Conservation (phyloP, 2,888 invertebrate genomes). For the Tryphoninae sp. region DNA sequence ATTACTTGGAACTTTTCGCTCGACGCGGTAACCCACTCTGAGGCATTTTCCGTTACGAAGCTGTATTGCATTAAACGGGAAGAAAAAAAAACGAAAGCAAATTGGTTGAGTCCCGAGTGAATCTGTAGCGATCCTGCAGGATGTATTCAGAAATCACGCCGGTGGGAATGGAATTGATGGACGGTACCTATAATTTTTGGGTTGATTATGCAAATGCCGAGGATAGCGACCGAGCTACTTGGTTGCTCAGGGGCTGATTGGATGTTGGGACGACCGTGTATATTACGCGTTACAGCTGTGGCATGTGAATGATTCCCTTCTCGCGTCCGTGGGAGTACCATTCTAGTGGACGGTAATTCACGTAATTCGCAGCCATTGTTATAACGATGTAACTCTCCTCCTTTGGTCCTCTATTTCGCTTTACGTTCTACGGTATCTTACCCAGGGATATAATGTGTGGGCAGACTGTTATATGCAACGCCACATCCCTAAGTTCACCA, state of each 20-base stretch:
- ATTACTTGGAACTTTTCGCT: conserved; percentile 45
- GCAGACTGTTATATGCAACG: conserved; percentile 34
- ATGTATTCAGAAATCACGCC: conserved; percentile 24
- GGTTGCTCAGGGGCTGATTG: neutral
- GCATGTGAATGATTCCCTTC: conserved; percentile 3
- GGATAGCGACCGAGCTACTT: conserved; percentile 59
- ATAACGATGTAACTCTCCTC: conserved; percentile 27
- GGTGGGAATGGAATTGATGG: conserved; percentile 65
- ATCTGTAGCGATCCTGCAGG: conserved; percentile 49
- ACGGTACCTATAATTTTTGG: conserved; percentile 71
- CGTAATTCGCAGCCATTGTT: conserved; percentile 27
- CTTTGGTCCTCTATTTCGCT: conserved; percentile 2
- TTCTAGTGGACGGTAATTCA: neutral
- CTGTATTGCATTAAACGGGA: neutral
- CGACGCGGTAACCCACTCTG: neutral
- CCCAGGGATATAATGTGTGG: conserved; percentile 35
- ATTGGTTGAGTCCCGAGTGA: conserved; percentile 55
- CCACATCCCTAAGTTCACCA: conserved; percentile 10
- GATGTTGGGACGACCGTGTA: neutral
- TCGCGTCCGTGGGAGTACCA: conserved; percentile 9
- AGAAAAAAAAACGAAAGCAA: neutral
- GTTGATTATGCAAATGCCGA: conserved; percentile 74
- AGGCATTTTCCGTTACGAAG: neutral
- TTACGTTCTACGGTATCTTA: conserved; percentile 15
- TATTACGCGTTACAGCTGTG: conserved; percentile 1